These are phyloP conservation scores for Hemaris fuciformis DNA, from an alignment of 2,888 invertebrate species.

Conservation along the genomic window DNA sequence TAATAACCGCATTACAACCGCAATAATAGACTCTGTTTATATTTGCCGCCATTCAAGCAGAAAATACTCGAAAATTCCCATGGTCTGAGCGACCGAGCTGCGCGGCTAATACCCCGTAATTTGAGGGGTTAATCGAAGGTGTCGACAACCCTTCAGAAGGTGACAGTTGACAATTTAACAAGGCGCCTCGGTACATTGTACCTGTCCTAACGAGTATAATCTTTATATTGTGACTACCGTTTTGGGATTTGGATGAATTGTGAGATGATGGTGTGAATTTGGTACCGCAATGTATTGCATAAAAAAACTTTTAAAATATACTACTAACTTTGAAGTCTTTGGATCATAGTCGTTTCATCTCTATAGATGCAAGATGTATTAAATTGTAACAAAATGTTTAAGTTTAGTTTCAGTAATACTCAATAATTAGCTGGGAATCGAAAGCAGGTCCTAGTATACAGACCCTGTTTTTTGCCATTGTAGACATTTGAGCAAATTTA, in stretches of 20 bases:
- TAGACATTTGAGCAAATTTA: too few relatives aligned
- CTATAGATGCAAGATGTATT: too few relatives aligned
- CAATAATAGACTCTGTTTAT: constrained; percentile 66
- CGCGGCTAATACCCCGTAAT: constrained; percentile 43
- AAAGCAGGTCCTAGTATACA: too few relatives aligned
- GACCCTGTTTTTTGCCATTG: too few relatives aligned
- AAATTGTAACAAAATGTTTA: too few relatives aligned
- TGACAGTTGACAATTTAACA: constrained; percentile 57
- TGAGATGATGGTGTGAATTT: neutral
- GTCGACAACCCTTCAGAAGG: constrained; percentile 51
- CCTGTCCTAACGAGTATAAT: constrained; percentile 1
- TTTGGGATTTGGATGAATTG: neutral
- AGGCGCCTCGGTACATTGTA: constrained; percentile 28
- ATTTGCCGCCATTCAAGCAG: constrained; percentile 59
- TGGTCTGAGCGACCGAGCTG: constrained; percentile 42
- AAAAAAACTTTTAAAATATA: too few relatives aligned
- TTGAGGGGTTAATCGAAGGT: constrained; percentile 61
- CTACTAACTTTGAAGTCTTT: too few relatives aligned
- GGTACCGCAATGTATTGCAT: too few relatives aligned
- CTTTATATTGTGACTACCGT: neutral
- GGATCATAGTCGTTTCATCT: too few relatives aligned
- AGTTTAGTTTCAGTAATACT: too few relatives aligned
- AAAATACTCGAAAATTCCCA: constrained; percentile 71
- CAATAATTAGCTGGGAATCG: too few relatives aligned
- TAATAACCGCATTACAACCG: constrained; percentile 47